Evolutionary conservation across 2,797 vertebrate genomes (phyloP).

Genomic region (Chaenodraco wilsoni): DNA sequence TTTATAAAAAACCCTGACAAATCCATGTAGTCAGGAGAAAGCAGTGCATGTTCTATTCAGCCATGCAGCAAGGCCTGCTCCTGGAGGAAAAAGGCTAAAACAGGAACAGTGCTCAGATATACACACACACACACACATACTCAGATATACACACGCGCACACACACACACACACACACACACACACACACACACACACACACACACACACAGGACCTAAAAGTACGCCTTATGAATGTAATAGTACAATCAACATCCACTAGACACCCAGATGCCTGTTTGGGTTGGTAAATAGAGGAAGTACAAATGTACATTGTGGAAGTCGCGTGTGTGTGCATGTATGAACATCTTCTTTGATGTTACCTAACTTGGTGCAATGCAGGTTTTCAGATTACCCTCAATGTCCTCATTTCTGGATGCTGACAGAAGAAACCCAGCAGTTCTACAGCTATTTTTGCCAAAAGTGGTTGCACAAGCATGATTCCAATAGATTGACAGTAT

Average conservation of each 20-base stretch:
- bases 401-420: conserved; percentile 49
- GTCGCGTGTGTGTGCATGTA: conserved; percentile 12
- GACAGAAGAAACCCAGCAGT: conserved; percentile 23
- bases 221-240: conserved; percentile 46
- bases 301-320: conserved; percentile 38
- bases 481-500: background rate
- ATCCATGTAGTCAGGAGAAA: conserved; percentile 82
- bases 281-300: conserved; percentile 47
- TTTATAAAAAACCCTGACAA: conserved; percentile 85
- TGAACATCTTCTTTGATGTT: conserved; percentile 69
- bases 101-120: conserved; percentile 56
- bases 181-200: conserved; percentile 31
- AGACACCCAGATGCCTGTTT: conserved; percentile 35
- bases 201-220: too few species aligned
- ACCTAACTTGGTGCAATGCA: conserved; percentile 75
- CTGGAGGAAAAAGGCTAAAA: conserved; percentile 72
- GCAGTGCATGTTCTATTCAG: conserved; percentile 77
- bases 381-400: conserved; percentile 50
- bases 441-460: background rate
- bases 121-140: conserved; percentile 42
- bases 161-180: conserved; percentile 39
- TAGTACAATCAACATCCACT: conserved; percentile 45
- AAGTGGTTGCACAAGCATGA: conserved; percentile 22
- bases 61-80: conserved; percentile 73
- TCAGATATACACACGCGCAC: conserved; percentile 14